Evolutionary conservation across 1,140 invertebrate species (phyloP), one percentile per base, ranked within the genome.

Genomic region (Drosophila trapezifrons): DNA sequence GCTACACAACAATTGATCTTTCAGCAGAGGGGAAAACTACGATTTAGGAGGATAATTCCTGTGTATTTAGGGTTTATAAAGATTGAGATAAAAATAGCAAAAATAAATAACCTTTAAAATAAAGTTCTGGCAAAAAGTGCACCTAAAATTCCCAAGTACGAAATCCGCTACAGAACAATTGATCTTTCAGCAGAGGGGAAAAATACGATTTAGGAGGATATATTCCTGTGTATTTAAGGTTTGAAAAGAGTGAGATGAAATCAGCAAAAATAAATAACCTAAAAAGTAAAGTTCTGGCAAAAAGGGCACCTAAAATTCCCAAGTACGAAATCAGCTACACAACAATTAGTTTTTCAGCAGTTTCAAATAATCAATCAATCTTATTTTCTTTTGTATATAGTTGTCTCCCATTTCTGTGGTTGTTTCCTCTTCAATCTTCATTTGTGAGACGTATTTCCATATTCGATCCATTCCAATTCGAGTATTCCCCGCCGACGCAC

Each of bases 361-460:
- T 2, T 13, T 32, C 17, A 2, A 35, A 12, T 35, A 15, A 35
- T 35, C 17, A 18, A 29, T 29, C n/a, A 51, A 18, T 51, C 6
- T 8, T 32, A 18, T 49, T 18, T 49, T n/a, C n/a, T n/a, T n/a
- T n/a, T n/a, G n/a, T n/a, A n/a, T n/a, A n/a, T n/a, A 25, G 9
- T 15, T 27, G 9, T 3, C 45, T 17, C 45, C 4, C 32, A 49
- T 35, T 15, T 20, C 3, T 52, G 29, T 15, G 6, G 29, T 13
- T 18, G 5, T 18, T 32, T 32, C 17, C 18, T 9, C 17, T 8
- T 15, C 29, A 35, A 52, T 35, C 18, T 37, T 35, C 18, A 54
- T 22, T 22, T 54, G 32, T 37, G 51, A 37, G 51, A 37, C 51
- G n/a, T n/a, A 54, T 35, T 54, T 40, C 37, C 37, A 38, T 38